These are phyloP conservation scores for Drosophila simulans DNA, from an alignment of 1,140 invertebrate genomes.

Conservation along the genomic window DNA sequence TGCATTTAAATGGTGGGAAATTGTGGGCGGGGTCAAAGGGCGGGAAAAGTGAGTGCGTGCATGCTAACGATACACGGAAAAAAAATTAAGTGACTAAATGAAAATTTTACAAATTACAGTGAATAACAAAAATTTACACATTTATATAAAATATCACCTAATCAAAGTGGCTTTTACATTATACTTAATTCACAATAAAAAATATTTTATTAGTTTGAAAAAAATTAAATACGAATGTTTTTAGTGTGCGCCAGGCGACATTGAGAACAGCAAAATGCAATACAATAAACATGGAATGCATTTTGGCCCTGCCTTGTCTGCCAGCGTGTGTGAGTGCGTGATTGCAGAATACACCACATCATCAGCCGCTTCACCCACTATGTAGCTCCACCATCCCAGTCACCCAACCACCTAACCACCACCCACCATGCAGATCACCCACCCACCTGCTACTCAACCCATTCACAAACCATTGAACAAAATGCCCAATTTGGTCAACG, in stretches of 20 bases:
- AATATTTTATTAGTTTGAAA: neutral
- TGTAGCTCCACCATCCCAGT: neutral
- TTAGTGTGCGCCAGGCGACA: conserved; percentile 14
- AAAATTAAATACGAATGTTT: neutral
- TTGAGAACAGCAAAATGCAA: conserved; percentile 64
- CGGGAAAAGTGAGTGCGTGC: neutral
- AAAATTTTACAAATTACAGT: neutral
- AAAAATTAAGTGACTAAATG: neutral
- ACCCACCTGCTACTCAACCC: conserved; percentile 12
- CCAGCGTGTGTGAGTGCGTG: conserved; percentile 46
- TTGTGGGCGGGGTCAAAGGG: neutral
- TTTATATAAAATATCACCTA: neutral
- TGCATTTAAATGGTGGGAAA: conserved; percentile 52
- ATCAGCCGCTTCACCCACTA: conserved; percentile 27
- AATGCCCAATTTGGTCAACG: conserved; percentile 72
- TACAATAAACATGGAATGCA: conserved; percentile 72
- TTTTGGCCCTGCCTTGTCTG: conserved; percentile 30
- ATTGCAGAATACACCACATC: conserved; percentile 53
- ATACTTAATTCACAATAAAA: too few relatives aligned
- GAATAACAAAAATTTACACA: neutral
- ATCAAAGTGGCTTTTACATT: too few relatives aligned
- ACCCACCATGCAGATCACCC: neutral
- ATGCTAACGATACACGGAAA: conserved; percentile 14
- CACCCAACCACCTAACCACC: conserved; percentile 6
- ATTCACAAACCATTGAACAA: conserved; percentile 41